Evolutionary conservation across 2,888 invertebrate species (phyloP).

Genomic region (Ormyrus pomaceus): DNA sequence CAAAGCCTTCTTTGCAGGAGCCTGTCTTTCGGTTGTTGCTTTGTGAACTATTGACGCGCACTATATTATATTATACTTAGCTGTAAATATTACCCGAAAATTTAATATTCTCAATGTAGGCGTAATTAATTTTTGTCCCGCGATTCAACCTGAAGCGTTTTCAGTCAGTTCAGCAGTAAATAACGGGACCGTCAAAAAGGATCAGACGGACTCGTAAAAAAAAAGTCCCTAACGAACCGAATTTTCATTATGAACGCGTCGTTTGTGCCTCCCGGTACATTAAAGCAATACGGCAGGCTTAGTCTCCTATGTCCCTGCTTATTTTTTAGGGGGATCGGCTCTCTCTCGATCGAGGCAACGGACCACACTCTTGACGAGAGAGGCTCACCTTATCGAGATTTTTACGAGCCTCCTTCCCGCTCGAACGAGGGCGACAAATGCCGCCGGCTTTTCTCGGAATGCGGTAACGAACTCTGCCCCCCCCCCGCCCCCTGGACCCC

Average conservation of each 20-base stretch:
- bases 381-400: constrained; percentile 53
- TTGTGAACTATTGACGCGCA: no score
- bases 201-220: no score
- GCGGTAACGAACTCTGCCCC: background rate
- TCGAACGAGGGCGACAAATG: constrained; percentile 9
- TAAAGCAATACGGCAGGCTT: background rate
- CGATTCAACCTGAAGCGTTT: no score
- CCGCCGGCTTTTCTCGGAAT: background rate
- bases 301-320: background rate
- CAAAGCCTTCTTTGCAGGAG: no score
- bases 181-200: no score
- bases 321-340: constrained; percentile 7
- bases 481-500: background rate
- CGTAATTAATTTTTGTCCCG: no score
- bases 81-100: no score
- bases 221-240: no score
- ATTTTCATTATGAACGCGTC: background rate
- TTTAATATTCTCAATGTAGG: no score
- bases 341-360: constrained; percentile 11
- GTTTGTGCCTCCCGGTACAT: background rate
- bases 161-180: no score
- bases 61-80: no score
- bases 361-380: constrained; percentile 50
- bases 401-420: constrained; percentile 22
- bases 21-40: no score